Evolutionary conservation across 2,797 vertebrate genomes (phyloP), one percentile per base, ranked within the genome.

Genomic region (Gadopsis marmoratus): DNA sequence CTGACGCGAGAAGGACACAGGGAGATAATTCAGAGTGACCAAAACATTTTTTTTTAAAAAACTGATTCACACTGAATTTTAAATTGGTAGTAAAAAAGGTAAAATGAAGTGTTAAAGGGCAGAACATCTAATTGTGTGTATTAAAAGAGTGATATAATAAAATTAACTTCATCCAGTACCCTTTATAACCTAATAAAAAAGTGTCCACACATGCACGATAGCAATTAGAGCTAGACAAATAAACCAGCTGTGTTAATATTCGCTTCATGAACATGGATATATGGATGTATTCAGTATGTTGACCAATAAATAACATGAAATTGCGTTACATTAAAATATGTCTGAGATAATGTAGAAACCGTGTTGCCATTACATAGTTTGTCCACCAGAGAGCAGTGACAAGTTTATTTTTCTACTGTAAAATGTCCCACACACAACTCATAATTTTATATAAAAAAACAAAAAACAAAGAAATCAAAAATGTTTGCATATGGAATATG

Each of bases 1-100:
- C 98, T 99, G 93, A 82, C 26, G 21, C 9, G 67, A 56, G 54
- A 85, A 72, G 73, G 87, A 78, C 83, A 88, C 78, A 55, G 3
- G 19, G 69, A 76, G 53, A 75, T 1, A 19, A 29, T 39, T 71
- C 26, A 61, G 16, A 11, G 21, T 33, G 61, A 45, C 8, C 7
- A 17, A 4, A 59, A 33, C 31, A 10, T 39, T 23, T 23, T 67
- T 62, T 78, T 8, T 26, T 26, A 26, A 47, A 29, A 62, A 19
- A 33, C 7, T 2, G 5, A 47, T 51, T 54, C 16, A 23, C 26
- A 41, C 51, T 41, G 16, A 26, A 26, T 26, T 45, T 77, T 5
- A 33, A 16, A 41, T 2, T 21, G 37, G 37, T 16, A 7, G 13
- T 2, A 41, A 10, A 45, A 29, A 26, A 37, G 10, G 41, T 17